These are phyloP conservation scores for Eira barbara DNA, from an alignment of 2,113 vertebrate species.

Conservation along the genomic window DNA sequence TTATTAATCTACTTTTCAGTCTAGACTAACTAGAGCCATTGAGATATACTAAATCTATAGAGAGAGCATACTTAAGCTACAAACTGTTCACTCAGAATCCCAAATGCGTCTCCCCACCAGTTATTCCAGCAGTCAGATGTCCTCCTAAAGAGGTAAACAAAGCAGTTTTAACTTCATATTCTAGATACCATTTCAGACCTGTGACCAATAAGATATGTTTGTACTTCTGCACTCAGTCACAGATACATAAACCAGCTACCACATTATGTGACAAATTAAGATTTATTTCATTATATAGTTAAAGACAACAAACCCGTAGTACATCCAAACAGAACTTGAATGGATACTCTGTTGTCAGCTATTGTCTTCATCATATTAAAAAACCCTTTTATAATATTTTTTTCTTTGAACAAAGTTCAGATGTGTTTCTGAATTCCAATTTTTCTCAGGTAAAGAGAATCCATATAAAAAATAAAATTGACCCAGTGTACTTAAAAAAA, in stretches of 20 bases:
- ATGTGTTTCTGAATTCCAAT: background rate
- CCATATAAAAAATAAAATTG: slow-evolving; percentile 10
- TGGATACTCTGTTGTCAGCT: background rate
- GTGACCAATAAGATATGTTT: background rate
- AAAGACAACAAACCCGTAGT: background rate
- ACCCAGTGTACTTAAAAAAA: background rate
- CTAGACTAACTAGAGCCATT: background rate
- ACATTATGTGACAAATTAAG: background rate
- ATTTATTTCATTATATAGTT: background rate
- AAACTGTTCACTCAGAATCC: background rate
- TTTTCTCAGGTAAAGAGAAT: background rate
- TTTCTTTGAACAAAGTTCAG: background rate
- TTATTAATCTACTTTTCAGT: background rate
- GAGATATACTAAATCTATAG: background rate
- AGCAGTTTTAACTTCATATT: background rate
- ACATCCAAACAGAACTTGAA: background rate
- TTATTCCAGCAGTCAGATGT: background rate
- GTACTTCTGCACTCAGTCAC: background rate
- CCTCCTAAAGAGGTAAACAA: background rate
- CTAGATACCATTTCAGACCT: background rate
- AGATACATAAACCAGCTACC: background rate
- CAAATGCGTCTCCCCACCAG: background rate
- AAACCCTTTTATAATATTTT: background rate
- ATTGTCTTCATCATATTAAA: background rate
- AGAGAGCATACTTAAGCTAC: background rate